Percentiles rank a stretch among this genome's conserved stretches.
phyloP scores from a whole-genome alignment of 2,113 vertebrate genomes.

The Isichthys henryi region DNA sequence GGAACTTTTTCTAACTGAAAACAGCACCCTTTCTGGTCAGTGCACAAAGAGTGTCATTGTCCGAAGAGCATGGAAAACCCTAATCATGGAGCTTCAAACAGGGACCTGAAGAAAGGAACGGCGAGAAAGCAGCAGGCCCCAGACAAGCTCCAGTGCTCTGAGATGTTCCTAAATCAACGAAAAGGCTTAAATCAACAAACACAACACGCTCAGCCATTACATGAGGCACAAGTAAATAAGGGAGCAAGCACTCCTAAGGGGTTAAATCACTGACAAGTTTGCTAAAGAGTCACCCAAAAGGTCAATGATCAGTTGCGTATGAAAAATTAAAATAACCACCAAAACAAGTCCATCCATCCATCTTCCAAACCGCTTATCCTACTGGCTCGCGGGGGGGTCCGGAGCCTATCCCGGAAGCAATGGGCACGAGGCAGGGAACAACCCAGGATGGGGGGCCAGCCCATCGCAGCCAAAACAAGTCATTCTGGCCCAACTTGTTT shows the following conservation, averaged over 20 bases:
- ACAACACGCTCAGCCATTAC: not conserved
- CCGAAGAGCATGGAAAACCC: slow-evolving; percentile 17
- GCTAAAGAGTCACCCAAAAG: not conserved
- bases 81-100: slow-evolving; percentile 29
- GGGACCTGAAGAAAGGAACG: slow-evolving; percentile 40
- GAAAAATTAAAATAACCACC: not conserved
- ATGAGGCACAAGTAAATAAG: slow-evolving; percentile 12
- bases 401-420: too few relatives aligned
- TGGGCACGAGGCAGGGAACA: too few relatives aligned
- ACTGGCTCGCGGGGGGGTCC: too few relatives aligned
- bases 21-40: slow-evolving; percentile 45
- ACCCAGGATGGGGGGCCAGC: too few relatives aligned
- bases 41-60: slow-evolving; percentile 36
- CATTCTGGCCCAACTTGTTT: slow-evolving; percentile 28
- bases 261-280: slow-evolving; percentile 11
- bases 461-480: not conserved
- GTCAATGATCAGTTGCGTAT: not conserved
- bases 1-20: slow-evolving; percentile 39
- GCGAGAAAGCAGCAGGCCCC: slow-evolving; percentile 39
- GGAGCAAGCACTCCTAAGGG: slow-evolving; percentile 31
- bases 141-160: slow-evolving; percentile 16
- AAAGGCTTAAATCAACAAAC: not conserved
- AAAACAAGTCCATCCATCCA: too few relatives aligned
- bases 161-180: slow-evolving; percentile 12
- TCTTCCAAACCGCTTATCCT: too few relatives aligned